Base-by-base conservation (phyloP, 2,888 invertebrate species). In the Copidosoma aretas region DNA sequence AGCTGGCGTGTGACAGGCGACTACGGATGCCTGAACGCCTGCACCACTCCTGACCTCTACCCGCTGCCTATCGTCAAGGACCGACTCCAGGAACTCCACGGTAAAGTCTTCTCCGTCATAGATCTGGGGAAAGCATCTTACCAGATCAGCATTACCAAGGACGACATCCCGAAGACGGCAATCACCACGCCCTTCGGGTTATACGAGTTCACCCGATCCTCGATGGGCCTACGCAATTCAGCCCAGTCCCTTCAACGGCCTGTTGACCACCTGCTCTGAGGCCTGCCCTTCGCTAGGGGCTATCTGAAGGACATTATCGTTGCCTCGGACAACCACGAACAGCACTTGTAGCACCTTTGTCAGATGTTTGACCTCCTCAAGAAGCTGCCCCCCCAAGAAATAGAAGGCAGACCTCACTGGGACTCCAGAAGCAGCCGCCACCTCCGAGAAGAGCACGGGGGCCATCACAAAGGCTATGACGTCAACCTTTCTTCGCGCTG, bases 211-310 rank as follows among this genome's bases (percentile, higher is more conserved):
- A 32, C 32, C 32, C n/a, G 32, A 15, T n/a, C 39, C 12, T 19
- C 39, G 10, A 10, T 39, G 10, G 39, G 57, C 0, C 14, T 41
- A 2, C 5, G 21, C 1, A 43, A 22, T 12, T 75, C 77, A 0
- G 72, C 73, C 0, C 74, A 75, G 32, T 77, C 77, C 0, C 78
- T 78, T 22, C 75, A 70, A 32, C 51, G 71, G 0, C 77, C 75
- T 56, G 24, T 79, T 0, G 76, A 77, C 65, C 72, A 74, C 51
- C 64, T 73, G 8, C 17, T 67, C 5, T 1, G 56, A 52, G 65
- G 68, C 8, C 54, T 74, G 0, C 75, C 67, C 22, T 71, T 77
- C 61, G 59, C 61, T 25, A 72, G 67, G 53, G 59, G 62, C 5
- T 78, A 78, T 61, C 32, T 78, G 10, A 57, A 64, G 21, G 64